Evolutionary conservation across 2,113 vertebrate genomes (phyloP), one percentile per base, ranked within the genome.

Genomic region (Nothoprocta perdicaria): DNA sequence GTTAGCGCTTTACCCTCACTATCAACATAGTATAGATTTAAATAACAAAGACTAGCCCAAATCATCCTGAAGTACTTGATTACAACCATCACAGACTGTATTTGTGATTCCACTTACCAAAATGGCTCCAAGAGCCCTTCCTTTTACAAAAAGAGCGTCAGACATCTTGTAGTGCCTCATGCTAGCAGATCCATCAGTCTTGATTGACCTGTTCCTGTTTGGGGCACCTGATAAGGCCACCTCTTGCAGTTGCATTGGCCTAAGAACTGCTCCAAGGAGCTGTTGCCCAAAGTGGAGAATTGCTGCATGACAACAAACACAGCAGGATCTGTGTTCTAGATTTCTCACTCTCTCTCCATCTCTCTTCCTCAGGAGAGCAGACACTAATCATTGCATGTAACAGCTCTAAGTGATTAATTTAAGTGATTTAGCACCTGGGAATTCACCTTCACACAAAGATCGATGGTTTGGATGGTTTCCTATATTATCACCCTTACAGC

Each of bases 401-500:
- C 84, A 93, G 83, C 35, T 38, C n/a, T 62, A 78, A 71, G 90
- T 95, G 90, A 96, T 95, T 94, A 93, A 95, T 95, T 86, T 48
- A 84, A 92, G 86, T 95, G 88, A 95, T 95, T 95, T 94, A 96
- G 69, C 74, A 88, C 86, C 92, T 91, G 62, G 71, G 74, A 84
- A 93, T 93, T 95, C 94, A 94, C 93, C 75, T 92, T 95, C 92
- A 92, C 78, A 88, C 29, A 48, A 62, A 95, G 83, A 95, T 93
- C 13, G 21, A 94, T 94, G 90, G 77, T 95, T 93, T 93, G 74
- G 83, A 92, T 95, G 89, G 89, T 90, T 95, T 95, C 71, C 74
- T 95, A 68, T 80, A 23, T 95, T 94, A 92, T 92, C 74, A 79
- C 53, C 90, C 66, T 81, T 68, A 86, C 62, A 92, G 90, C 95